These are phyloP conservation scores for Chromis chromis DNA, from an alignment of 2,797 vertebrate genomes.

Conservation along the genomic window DNA sequence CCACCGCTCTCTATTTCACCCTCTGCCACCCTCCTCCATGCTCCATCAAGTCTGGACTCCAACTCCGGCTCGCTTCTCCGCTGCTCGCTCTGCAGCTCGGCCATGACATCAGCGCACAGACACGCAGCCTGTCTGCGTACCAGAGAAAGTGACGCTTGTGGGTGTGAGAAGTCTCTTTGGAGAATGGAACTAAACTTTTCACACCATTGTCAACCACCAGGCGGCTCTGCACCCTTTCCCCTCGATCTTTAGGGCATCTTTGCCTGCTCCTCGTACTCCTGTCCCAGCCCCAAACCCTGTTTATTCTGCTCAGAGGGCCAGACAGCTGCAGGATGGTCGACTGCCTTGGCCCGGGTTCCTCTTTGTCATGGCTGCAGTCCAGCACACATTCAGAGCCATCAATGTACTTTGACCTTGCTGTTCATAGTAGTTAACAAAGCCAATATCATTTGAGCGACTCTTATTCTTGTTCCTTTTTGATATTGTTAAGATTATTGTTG, in stretches of 20 bases:
- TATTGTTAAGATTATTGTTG: constrained; percentile 85
- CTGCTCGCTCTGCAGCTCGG: constrained; percentile 45
- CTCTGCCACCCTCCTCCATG: constrained; percentile 57
- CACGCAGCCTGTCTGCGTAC: constrained; percentile 23
- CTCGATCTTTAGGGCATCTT: constrained; percentile 22
- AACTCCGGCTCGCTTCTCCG: constrained; percentile 47
- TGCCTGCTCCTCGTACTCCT: constrained; percentile 38
- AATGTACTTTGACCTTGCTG: constrained; percentile 80
- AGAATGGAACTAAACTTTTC: constrained; percentile 57
- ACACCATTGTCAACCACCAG: constrained; percentile 51
- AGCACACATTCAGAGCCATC: constrained; percentile 76
- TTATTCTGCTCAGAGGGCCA: constrained; percentile 54
- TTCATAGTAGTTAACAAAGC: constrained; percentile 85
- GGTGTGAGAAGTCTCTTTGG: constrained; percentile 37
- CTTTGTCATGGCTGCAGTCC: constrained; percentile 68
- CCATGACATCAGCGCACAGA: constrained; percentile 60
- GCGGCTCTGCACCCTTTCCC: constrained; percentile 44
- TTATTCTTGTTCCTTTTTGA: constrained; percentile 79
- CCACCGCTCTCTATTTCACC: constrained; percentile 23
- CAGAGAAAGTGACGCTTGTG: constrained; percentile 49
- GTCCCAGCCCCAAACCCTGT: constrained; percentile 37
- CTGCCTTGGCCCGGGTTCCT: constrained; percentile 51
- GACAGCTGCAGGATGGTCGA: constrained; percentile 43
- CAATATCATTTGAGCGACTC: constrained; percentile 79
- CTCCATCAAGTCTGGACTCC: constrained; percentile 69